Conservation (phyloP, 1,140 invertebrate genomes). For the Drosophila yakuba region DNA sequence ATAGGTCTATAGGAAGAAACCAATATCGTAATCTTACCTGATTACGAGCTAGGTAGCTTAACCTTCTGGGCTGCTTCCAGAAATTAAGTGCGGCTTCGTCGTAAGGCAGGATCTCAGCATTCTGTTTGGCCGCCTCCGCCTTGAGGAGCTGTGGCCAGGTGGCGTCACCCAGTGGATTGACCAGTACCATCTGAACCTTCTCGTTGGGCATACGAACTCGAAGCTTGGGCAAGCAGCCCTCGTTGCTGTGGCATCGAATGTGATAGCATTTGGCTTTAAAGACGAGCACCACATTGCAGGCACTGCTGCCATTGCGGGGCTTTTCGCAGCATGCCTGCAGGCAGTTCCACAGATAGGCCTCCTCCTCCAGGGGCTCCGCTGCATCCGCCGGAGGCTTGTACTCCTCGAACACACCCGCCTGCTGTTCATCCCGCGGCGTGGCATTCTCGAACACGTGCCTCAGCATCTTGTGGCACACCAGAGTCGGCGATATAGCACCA, state of each 20-base stretch:
- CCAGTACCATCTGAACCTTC: conserved; percentile 91
- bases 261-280: conserved; percentile 91
- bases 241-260: conserved; percentile 89
- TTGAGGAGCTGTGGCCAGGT: conserved; percentile 86
- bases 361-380: conserved; percentile 56
- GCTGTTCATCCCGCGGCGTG: conserved; percentile 66
- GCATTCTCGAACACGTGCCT: conserved; percentile 79
- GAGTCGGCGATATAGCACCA: background rate
- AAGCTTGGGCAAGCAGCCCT: conserved; percentile 89
- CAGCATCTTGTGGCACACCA: conserved; percentile 69
- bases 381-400: conserved; percentile 50
- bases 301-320: conserved; percentile 73
- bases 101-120: conserved; percentile 53
- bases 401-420: conserved; percentile 71
- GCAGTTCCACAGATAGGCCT: conserved; percentile 86
- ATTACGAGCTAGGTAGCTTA: conserved; percentile 40
- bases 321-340: conserved; percentile 89
- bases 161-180: conserved; percentile 87
- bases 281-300: conserved; percentile 93
- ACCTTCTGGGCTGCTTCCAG: conserved; percentile 74
- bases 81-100: conserved; percentile 68
- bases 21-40: conserved; percentile 40
- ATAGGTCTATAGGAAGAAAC: background rate
- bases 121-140: conserved; percentile 55
- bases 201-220: conserved; percentile 85